Evolutionary conservation across 2,888 invertebrate species (phyloP).

Genomic region (Aricia artaxerxes): DNA sequence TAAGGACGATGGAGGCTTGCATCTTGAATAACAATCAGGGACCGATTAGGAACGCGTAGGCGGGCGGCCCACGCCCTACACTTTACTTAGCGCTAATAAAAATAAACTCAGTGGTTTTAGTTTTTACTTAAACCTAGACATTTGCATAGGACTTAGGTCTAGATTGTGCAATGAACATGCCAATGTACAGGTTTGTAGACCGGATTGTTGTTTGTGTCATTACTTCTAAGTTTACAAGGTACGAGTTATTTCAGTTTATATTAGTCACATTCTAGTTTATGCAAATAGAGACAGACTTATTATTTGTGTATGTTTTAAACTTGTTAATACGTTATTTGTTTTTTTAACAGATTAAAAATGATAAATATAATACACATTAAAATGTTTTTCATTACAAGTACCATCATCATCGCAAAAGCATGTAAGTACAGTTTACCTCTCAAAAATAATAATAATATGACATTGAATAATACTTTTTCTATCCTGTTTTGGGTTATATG

Average conservation of each 20-base stretch:
- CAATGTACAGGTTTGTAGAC: slow-evolving; percentile 1
- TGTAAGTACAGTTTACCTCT: too few species aligned
- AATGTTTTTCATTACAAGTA: too few species aligned
- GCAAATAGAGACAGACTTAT: neutral
- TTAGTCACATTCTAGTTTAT: neutral
- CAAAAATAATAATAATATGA: too few species aligned
- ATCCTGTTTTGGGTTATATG: too few species aligned
- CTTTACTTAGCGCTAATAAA: neutral
- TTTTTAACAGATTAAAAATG: too few species aligned
- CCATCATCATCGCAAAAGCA: too few species aligned
- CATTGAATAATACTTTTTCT: too few species aligned
- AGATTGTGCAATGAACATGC: slow-evolving; percentile 21
- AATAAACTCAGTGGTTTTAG: neutral
- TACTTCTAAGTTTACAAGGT: neutral
- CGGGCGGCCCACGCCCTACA: slow-evolving; percentile 34
- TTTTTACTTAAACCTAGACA: slow-evolving; percentile 6
- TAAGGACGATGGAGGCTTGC: slow-evolving; percentile 13
- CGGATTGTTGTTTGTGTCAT: slow-evolving; percentile 7
- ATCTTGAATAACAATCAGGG: slow-evolving; percentile 60
- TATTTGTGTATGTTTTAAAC: neutral
- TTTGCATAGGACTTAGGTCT: slow-evolving; percentile 8
- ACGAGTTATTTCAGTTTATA: neutral
- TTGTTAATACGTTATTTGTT: too few species aligned
- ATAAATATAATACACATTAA: too few species aligned
- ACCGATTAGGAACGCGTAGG: slow-evolving; percentile 46